Conservation (phyloP, 2,888 invertebrate species). For the Agrenia bidenticulata region DNA sequence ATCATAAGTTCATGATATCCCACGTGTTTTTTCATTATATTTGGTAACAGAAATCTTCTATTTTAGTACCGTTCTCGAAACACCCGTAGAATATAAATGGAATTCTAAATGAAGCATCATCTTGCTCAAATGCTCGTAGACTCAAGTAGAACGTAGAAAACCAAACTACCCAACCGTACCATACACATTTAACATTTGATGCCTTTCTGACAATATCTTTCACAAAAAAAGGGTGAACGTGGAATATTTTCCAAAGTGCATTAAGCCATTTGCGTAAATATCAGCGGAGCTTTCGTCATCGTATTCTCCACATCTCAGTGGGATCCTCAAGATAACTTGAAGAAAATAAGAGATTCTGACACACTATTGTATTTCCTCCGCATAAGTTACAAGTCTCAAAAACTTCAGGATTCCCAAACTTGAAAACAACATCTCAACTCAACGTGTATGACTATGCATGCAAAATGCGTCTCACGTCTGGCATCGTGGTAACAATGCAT, state of each 20-base stretch:
- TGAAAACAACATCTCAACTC: no score
- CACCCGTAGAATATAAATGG: constrained; percentile 7
- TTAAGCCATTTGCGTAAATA: neutral
- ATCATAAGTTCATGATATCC: no score
- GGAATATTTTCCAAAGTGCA: constrained; percentile 8
- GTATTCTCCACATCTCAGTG: no score
- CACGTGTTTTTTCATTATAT: no score
- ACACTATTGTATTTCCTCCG: no score
- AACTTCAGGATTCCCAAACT: no score
- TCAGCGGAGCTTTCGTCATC: neutral
- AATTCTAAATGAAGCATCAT: neutral
- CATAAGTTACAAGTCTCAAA: no score
- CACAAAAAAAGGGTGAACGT: neutral
- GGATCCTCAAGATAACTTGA: no score
- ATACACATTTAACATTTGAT: neutral
- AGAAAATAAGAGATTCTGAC: no score
- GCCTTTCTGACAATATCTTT: neutral
- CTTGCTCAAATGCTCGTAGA: neutral
- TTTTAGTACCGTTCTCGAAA: neutral
- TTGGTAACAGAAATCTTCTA: neutral
- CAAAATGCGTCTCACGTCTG: no score
- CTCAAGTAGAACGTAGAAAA: neutral
- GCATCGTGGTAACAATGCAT: no score
- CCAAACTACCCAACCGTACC: neutral
- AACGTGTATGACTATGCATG: no score